Evolutionary conservation across 2,113 vertebrate genomes (phyloP).

Genomic region (Alectura lathami): DNA sequence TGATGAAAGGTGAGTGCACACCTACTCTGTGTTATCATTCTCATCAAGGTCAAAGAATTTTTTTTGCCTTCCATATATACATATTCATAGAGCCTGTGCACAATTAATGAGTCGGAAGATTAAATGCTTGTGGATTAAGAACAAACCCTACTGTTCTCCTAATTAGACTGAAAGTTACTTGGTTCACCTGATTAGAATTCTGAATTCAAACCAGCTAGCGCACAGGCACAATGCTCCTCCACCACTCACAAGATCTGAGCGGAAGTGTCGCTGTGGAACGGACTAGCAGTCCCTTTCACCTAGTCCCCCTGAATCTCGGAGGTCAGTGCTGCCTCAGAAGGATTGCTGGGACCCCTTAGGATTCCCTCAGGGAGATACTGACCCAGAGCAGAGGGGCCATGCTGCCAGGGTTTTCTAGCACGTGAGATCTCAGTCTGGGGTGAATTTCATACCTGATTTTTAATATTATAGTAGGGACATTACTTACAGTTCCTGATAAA

Average conservation of each 20-base stretch:
- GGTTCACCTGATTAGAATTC: slow-evolving; percentile 74
- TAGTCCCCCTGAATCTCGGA: background rate
- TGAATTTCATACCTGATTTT: background rate
- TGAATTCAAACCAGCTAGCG: slow-evolving; percentile 60
- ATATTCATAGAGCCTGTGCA: slow-evolving; percentile 74
- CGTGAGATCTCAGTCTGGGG: background rate
- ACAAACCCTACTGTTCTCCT: slow-evolving; percentile 71
- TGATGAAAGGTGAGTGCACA: slow-evolving; percentile 39
- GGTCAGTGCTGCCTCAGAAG: background rate
- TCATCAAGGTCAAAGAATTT: slow-evolving; percentile 75
- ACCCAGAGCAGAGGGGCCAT: background rate
- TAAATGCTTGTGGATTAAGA: slow-evolving; percentile 75
- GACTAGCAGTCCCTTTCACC: background rate
- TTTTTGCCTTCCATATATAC: slow-evolving; percentile 60
- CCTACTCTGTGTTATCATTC: slow-evolving; percentile 64
- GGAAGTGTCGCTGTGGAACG: background rate
- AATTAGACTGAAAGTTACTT: slow-evolving; percentile 76
- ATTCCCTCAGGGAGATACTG: background rate
- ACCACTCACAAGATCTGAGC: background rate
- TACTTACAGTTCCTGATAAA: background rate
- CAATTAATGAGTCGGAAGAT: slow-evolving; percentile 76
- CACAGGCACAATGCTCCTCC: background rate
- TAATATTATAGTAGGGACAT: background rate
- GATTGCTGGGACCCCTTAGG: background rate
- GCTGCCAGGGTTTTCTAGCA: background rate